Evolutionary conservation across 1,140 invertebrate genomes (phyloP), one percentile per base, ranked within the genome.

Genomic region (Hyposmocoma kahamanoa): DNA sequence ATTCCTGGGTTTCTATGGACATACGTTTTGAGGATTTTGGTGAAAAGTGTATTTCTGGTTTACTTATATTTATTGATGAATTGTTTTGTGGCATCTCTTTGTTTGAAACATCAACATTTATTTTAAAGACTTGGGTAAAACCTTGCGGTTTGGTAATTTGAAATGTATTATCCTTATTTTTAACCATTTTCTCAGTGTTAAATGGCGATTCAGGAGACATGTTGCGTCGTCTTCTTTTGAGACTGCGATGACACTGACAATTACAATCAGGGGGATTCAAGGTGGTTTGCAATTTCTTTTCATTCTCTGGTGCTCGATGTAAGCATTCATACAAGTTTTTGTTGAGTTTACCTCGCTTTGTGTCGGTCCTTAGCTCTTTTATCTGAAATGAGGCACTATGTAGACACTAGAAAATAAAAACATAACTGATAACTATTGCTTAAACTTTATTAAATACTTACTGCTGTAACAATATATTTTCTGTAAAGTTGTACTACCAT

Each of bases 401-500:
- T n/a, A n/a, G n/a, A n/a, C n/a, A n/a, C n/a, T n/a, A n/a, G n/a
- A n/a, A n/a, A n/a, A n/a, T n/a, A n/a, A n/a, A n/a, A n/a, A n/a
- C n/a, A n/a, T n/a, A n/a, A n/a, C n/a, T n/a, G n/a, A n/a, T n/a
- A n/a, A n/a, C n/a, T n/a, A n/a, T n/a, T n/a, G n/a, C n/a, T n/a
- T n/a, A n/a, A n/a, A n/a, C n/a, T n/a, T n/a, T 20, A 49, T 22
- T n/a, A 30, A 24, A 42, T 41, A 51, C 51, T 52, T 65, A 85
- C 81, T 59, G 67, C 63, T 43, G 57, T 22, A n/a, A 69, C 39
- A 48, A 87, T 73, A 56, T 74, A 73, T 50, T 71, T 69, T 50
- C 82, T 59, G 52, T 87, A 87, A 9, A 87, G 45, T 26, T 83
- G 68, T 21, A 82, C 69, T 4, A 85, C 66, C 82, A 87, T 87